These are phyloP conservation scores for Upupa epops DNA, from an alignment of 2,113 vertebrate genomes.

Conservation along the genomic window DNA sequence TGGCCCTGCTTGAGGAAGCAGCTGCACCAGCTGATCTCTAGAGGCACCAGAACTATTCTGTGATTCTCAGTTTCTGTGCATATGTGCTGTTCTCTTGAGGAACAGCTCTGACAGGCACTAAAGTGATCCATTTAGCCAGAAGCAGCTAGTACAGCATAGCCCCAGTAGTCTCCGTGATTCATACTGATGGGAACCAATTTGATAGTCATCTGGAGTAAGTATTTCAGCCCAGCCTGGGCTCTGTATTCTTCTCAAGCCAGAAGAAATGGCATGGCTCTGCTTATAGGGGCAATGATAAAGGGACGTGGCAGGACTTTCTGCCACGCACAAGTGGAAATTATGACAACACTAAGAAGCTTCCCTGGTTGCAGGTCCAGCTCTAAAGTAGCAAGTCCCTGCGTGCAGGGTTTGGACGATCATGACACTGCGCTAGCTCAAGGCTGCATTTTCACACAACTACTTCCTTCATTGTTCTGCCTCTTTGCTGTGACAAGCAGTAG, in stretches of 20 bases:
- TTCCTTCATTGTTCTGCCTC: neutral
- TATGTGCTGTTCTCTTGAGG: neutral
- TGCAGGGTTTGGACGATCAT: neutral
- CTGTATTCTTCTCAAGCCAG: neutral
- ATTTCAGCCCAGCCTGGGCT: neutral
- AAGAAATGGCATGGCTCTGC: neutral
- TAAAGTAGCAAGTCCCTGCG: neutral
- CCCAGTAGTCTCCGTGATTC: neutral
- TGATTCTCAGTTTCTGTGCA: neutral
- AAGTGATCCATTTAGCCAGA: neutral
- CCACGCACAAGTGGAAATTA: neutral
- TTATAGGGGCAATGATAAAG: accelerated
- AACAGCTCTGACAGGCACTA: neutral
- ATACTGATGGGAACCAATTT: neutral
- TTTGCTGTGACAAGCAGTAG: neutral
- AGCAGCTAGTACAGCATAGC: neutral
- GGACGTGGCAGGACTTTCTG: neutral
- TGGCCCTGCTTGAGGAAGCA: neutral
- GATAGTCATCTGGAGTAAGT: neutral
- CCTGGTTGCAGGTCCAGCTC: neutral
- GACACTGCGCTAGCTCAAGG: neutral
- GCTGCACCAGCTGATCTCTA: neutral
- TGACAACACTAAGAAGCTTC: too few species aligned
- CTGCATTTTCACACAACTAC: neutral
- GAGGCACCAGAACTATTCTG: neutral